Percentiles rank a stretch among this genome's conserved stretches.
Conservation (phyloP, 2,113 vertebrate genomes). For the Capreolus pygargus region DNA sequence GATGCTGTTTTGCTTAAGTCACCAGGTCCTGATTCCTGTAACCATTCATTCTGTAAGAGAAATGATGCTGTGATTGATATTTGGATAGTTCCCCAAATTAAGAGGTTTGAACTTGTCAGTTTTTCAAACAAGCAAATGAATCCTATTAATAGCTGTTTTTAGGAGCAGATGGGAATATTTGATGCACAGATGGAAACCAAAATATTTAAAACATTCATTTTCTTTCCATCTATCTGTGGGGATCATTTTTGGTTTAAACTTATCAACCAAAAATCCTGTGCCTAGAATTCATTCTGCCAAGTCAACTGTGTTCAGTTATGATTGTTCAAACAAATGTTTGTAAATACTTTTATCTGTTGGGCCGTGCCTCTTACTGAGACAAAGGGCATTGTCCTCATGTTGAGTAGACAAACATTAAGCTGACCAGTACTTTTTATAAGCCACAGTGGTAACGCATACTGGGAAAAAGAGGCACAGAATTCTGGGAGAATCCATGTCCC, state of each 20-base stretch:
- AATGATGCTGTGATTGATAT: background rate
- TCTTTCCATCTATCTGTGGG: background rate
- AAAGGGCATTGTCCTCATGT: background rate
- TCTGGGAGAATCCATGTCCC: background rate
- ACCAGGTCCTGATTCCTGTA: background rate
- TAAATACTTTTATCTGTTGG: background rate
- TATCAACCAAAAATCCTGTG: background rate
- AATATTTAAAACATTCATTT: slow-evolving; percentile 15
- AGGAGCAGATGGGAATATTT: background rate
- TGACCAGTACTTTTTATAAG: background rate
- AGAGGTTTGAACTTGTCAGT: background rate
- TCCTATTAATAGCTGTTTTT: background rate
- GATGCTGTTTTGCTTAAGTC: background rate
- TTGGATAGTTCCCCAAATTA: background rate
- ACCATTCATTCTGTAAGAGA: background rate
- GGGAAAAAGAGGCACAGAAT: background rate
- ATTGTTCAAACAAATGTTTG: background rate
- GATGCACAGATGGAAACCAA: background rate
- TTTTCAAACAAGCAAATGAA: background rate
- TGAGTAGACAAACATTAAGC: background rate
- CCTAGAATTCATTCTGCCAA: background rate
- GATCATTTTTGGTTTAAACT: background rate
- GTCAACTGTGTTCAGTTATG: background rate
- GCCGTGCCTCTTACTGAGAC: background rate
- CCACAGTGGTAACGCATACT: background rate